A percentile compares a stretch with the other conserved stretches of the same genome.
These are phyloP conservation scores for Bettongia penicillata DNA, from an alignment of 2,113 vertebrate genomes.

Conservation along the genomic window DNA sequence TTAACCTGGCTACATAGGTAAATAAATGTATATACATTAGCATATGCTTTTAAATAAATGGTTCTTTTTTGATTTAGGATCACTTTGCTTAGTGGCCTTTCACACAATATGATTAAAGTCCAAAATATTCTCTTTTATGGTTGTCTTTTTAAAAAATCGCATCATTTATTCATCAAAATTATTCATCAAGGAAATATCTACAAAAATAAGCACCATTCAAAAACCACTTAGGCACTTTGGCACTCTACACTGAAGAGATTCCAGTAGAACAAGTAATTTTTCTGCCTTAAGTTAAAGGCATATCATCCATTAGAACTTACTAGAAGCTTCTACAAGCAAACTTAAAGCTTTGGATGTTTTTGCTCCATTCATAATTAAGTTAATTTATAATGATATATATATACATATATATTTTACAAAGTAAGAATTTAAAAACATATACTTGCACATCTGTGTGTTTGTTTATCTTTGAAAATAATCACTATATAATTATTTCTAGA, in stretches of 20 bases:
- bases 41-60: constrained; percentile 44
- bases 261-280: constrained; percentile 14
- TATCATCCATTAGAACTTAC: constrained; percentile 53
- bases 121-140: constrained; percentile 31
- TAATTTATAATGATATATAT: constrained; percentile 56
- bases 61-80: constrained; percentile 45
- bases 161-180: constrained; percentile 28
- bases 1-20: constrained; percentile 28
- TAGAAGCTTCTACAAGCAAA: constrained; percentile 21
- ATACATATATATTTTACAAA: constrained; percentile 66
- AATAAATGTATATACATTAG: constrained; percentile 53
- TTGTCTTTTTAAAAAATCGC: constrained; percentile 47
- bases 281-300: constrained; percentile 28
- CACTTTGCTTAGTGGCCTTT: constrained; percentile 44
- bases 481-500: constrained; percentile 80
- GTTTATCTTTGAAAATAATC: constrained; percentile 80
- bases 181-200: constrained; percentile 1
- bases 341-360: constrained; percentile 55
- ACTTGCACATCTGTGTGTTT: constrained; percentile 74
- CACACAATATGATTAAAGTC: constrained; percentile 53
- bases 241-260: constrained; percentile 34
- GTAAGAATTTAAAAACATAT: constrained; percentile 71
- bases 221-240: constrained; percentile 26
- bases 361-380: constrained; percentile 62
- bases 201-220: constrained; percentile 32